Evolutionary conservation across 1,140 invertebrate species (phyloP), one percentile per base, ranked within the genome.

Genomic region (Macrostomum lignano): DNA sequence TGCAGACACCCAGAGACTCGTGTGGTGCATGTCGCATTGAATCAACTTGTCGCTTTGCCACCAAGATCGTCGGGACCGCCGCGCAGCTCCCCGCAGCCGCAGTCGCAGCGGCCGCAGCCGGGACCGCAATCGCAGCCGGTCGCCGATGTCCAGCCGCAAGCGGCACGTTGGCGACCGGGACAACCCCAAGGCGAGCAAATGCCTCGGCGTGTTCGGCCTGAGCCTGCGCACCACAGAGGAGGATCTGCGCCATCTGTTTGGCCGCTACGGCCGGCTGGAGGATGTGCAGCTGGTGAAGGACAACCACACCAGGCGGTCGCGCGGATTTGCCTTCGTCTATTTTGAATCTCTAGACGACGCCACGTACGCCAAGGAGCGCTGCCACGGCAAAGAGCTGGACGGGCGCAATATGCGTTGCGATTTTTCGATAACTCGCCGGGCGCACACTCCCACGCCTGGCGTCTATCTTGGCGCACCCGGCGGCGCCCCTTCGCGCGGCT

Each of bases 391-490:
- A 64, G 78, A 84, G 55, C 74, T 96, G 25, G 81, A 91, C 61
- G 78, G 76, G 0, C 64, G 79, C 25, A 66, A 71, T 46, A 88
- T 96, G 41, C 62, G 86, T 41, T 81, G 94, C 11, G 86, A 91
- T 55, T 96, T 69, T 61, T 91, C 82, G 1, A 86, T 94, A 29
- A 94, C 86, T n/a, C 71, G 88, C 53, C 64, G 82, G 36, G 75
- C 82, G 14, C 86, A 94, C 51, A 88, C 82, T 2, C 86, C 86
- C 6, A 94, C 86, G 10, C 86, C 86, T 21, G 86, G 86, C 31
- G 74, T 93, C 40, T 96, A 96, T 46, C 81, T 91, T 71, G 86
- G 86, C n/a, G n/a, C n/a, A n/a, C n/a, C n/a, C n/a, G n/a, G n/a
- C n/a, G n/a, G n/a, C n/a, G n/a, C n/a, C n/a, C n/a, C n/a, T n/a